Percentiles rank a stretch among this genome's conserved stretches.
Evolutionary conservation across 30 jellyfish, hydroid and myxozoan species (phyloP).

Genomic region (Chrysaora quinquecirrha): DNA sequence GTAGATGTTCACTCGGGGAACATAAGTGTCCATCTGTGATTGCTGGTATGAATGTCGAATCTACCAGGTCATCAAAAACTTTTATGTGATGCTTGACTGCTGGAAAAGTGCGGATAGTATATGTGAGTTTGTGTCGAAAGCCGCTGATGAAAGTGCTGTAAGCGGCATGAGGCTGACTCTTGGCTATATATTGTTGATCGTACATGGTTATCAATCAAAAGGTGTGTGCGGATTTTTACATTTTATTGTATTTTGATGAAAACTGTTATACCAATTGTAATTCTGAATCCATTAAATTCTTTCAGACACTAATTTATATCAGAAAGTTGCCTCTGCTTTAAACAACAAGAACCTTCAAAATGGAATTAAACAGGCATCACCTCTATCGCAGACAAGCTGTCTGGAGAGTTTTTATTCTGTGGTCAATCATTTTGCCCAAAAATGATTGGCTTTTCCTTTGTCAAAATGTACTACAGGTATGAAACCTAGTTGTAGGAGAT

Average conservation of each 20-base stretch:
- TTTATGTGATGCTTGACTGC: neutral
- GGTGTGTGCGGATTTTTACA: too few species aligned
- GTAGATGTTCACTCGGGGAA: neutral
- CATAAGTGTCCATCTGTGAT: neutral
- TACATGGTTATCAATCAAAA: too few species aligned
- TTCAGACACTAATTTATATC: neutral
- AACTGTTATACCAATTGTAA: too few species aligned
- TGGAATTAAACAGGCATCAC: slow-evolving; percentile 39
- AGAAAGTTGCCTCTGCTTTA: slow-evolving; percentile 13
- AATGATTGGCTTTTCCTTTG: slow-evolving; percentile 54
- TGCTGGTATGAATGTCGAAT: neutral
- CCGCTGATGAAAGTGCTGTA: neutral
- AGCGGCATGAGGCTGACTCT: neutral
- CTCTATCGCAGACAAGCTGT: slow-evolving; percentile 24
- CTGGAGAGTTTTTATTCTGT: slow-evolving; percentile 46
- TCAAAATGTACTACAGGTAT: slow-evolving; percentile 47
- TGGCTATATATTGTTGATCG: too few species aligned
- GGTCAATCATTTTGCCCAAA: slow-evolving; percentile 45
- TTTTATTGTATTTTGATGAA: too few species aligned
- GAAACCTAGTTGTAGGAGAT: neutral
- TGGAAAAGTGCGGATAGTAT: neutral
- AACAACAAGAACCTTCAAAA: slow-evolving; percentile 32
- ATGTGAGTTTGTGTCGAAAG: neutral
- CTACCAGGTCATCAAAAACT: neutral
- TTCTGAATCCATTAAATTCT: too few species aligned